Base-by-base conservation (phyloP, 1,140 invertebrate genomes). In the Lanistes nyassanus region DNA sequence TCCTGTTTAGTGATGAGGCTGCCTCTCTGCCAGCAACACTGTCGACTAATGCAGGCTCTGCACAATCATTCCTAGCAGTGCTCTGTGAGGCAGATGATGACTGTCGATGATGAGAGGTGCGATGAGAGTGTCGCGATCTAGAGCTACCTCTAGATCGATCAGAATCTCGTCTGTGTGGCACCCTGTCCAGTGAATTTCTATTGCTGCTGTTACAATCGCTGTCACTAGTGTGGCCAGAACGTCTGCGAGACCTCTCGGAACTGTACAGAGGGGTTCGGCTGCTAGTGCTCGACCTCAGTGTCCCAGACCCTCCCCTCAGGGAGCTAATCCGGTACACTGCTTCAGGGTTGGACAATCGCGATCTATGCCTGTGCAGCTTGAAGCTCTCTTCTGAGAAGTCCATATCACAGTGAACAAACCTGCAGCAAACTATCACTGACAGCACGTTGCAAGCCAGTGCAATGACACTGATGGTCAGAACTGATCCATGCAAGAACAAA, bases 381-480 rank as follows among this genome's bases (percentile, higher is more conserved):
- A 72, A 42, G 29, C 16, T 62, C 26, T 72, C 70, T 34, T 58
- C 53, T n/a, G 16, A 19, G 13, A 34, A 42, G 36, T 56, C 26
- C 70, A 42, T 58, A 11, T 72, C 70, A 31, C 53, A 19, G 7
- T n/a, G 56, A 4, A 72, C 26, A 42, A 72, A 72, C 26, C 60
- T 72, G 26, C 31, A 60, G 56, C 70, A 72, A 23, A 72, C 70
- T 60, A 72, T 72, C 31, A 72, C 70, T n/a, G 70, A 72, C 56
- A 72, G 70, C n/a, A 72, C 55, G 26, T 72, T 72, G 29, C 70
- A 72, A 4, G 70, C 70, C 36, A 72, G 55, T 29, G 70, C 58
- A 34, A 72, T n/a, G 23, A 72, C 70, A 60, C 55, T 37, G n/a
- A 60, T 56, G 37, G 55, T 55, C 19, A 72, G 56, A 55, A 72